Percentiles rank a stretch among this genome's conserved stretches.
These are phyloP conservation scores for Camelus bactrianus DNA, from an alignment of 2,113 vertebrate genomes.

Conservation along the genomic window DNA sequence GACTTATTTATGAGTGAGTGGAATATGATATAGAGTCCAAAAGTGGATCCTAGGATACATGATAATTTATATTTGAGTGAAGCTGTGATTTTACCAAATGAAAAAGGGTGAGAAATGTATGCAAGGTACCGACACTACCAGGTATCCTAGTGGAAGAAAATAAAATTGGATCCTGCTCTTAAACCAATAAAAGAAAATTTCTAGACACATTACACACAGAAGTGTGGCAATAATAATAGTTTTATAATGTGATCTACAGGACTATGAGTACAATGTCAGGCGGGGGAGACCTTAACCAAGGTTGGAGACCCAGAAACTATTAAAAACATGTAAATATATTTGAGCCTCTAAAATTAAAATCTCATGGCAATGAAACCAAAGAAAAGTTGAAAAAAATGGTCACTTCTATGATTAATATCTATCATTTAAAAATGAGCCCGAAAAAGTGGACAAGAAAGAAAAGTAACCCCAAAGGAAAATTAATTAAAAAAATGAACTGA, in stretches of 20 bases:
- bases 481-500: not conserved
- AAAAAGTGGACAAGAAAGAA: not conserved
- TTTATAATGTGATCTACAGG: not conserved
- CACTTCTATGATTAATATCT: not conserved
- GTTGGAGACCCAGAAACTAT: not conserved
- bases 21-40: not conserved
- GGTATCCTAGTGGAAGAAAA: not conserved
- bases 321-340: conserved; percentile 1
- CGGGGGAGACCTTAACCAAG: not conserved
- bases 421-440: not conserved
- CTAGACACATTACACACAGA: not conserved
- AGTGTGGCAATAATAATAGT: not conserved
- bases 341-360: conserved; percentile 29
- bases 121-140: not conserved
- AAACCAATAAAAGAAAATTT: not conserved
- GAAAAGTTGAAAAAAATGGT: not conserved
- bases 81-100: not conserved
- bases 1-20: not conserved
- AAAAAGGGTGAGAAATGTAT: not conserved
- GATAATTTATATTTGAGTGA: conserved; percentile 3
- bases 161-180: not conserved
- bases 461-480: not conserved
- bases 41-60: not conserved
- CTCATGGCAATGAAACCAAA: conserved; percentile 15
- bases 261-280: not conserved